phyloP scores from a whole-genome alignment of 2,797 vertebrate species.

The Spinus olivaceus region DNA sequence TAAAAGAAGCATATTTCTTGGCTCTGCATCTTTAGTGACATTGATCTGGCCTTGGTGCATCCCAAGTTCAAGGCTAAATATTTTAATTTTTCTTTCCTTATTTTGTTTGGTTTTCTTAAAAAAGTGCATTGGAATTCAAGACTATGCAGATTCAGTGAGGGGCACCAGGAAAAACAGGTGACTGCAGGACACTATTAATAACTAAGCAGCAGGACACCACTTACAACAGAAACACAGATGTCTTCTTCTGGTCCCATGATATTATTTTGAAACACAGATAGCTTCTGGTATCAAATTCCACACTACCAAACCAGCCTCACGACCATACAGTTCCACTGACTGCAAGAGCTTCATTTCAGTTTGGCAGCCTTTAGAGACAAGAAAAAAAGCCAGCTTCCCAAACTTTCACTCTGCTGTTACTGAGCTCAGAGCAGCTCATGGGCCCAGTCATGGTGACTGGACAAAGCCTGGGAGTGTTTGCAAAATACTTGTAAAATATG shows the following conservation, averaged over 20 bases:
- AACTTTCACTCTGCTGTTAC: not conserved
- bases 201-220: not conserved
- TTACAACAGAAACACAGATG: not conserved
- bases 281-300: not conserved
- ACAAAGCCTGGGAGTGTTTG: not conserved
- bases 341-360: not conserved
- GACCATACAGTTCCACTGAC: not conserved
- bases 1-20: not conserved
- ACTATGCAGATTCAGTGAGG: not conserved
- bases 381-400: not conserved
- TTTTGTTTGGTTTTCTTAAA: not conserved
- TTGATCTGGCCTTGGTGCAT: not conserved
- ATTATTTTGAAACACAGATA: not conserved
- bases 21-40: not conserved
- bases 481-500: not conserved
- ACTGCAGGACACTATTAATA: not conserved
- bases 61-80: not conserved
- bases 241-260: not conserved
- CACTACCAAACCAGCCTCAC: not conserved
- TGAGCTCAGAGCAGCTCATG: not conserved
- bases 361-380: not conserved
- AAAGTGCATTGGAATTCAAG: not conserved
- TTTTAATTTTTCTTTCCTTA: not conserved
- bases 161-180: not conserved
- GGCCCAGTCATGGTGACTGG: not conserved